These are phyloP conservation scores for Calephelis virginiensis DNA, from an alignment of 1,140 invertebrate species.

Conservation along the genomic window DNA sequence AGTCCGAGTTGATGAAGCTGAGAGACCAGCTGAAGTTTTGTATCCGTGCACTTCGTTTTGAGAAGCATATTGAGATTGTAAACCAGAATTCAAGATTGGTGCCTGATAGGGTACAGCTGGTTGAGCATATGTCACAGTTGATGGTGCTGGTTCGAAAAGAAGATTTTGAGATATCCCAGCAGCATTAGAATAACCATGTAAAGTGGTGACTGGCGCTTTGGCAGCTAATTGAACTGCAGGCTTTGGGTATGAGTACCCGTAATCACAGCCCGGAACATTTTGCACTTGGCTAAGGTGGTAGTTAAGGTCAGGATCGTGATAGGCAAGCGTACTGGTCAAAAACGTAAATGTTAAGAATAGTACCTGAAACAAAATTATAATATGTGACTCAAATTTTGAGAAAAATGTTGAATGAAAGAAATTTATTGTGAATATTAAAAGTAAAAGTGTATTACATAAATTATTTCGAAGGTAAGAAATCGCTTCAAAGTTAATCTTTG, in stretches of 20 bases:
- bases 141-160: slow-evolving; percentile 30
- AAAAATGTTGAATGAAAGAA: too few species aligned
- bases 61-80: slow-evolving; percentile 38
- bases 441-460: neutral
- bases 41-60: slow-evolving; percentile 66
- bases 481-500: too few species aligned
- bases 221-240: slow-evolving; percentile 60
- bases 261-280: slow-evolving; percentile 53
- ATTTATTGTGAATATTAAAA: neutral
- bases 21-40: slow-evolving; percentile 68
- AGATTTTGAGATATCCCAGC: slow-evolving; percentile 35
- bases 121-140: slow-evolving; percentile 34
- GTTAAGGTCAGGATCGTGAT: slow-evolving; percentile 75
- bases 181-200: slow-evolving; percentile 36
- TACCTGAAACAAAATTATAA: slow-evolving; percentile 51
- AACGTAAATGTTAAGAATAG: slow-evolving; percentile 41
- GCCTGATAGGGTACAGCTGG: slow-evolving; percentile 48
- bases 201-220: slow-evolving; percentile 38
- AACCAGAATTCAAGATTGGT: slow-evolving; percentile 32
- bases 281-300: slow-evolving; percentile 68
- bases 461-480: neutral
- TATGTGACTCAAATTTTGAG: too few species aligned
- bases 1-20: slow-evolving; percentile 46
- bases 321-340: slow-evolving; percentile 48
- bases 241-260: slow-evolving; percentile 66